Evolutionary conservation across 2,113 vertebrate genomes (phyloP).

Genomic region (Sander vitreus): DNA sequence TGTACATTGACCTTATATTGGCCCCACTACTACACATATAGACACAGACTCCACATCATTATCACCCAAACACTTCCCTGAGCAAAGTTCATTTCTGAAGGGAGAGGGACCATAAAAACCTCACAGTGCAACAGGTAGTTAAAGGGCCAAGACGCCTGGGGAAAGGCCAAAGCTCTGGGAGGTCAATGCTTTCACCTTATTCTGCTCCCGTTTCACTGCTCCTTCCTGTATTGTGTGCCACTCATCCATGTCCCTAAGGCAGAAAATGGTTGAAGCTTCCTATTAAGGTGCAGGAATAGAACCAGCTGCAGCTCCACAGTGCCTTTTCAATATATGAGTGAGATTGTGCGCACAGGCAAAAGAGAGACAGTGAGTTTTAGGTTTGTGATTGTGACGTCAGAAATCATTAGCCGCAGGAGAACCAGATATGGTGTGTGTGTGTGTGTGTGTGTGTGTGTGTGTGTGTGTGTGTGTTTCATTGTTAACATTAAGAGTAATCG

Average conservation of each 20-base stretch:
- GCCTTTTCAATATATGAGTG: not conserved
- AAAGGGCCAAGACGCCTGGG: not conserved
- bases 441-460: conserved; percentile 27
- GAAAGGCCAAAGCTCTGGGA: conserved; percentile 29
- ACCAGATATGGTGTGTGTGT: conserved; percentile 12
- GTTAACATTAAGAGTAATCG: conserved; percentile 35
- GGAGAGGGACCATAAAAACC: conserved; percentile 40
- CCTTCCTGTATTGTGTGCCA: conserved; percentile 37
- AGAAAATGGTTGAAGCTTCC: conserved; percentile 21
- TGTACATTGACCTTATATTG: conserved; percentile 38
- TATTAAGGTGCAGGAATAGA: conserved; percentile 36
- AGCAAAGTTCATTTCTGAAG: conserved; percentile 68
- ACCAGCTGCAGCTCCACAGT: not conserved
- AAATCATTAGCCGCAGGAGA: conserved; percentile 30
- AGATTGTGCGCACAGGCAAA: not conserved
- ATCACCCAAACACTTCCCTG: conserved; percentile 42
- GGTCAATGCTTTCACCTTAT: conserved; percentile 28
- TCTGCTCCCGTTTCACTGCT: conserved; percentile 28
- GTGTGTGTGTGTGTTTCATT: conserved; percentile 10
- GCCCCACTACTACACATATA: not conserved
- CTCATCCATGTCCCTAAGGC: conserved; percentile 21
- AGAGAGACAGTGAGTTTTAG: not conserved
- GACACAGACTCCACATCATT: conserved; percentile 29
- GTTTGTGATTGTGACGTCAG: conserved; percentile 30
- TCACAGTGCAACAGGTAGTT: conserved; percentile 52